Conservation (phyloP, 2,113 vertebrate species). For the Ivindomyrus marchei region DNA sequence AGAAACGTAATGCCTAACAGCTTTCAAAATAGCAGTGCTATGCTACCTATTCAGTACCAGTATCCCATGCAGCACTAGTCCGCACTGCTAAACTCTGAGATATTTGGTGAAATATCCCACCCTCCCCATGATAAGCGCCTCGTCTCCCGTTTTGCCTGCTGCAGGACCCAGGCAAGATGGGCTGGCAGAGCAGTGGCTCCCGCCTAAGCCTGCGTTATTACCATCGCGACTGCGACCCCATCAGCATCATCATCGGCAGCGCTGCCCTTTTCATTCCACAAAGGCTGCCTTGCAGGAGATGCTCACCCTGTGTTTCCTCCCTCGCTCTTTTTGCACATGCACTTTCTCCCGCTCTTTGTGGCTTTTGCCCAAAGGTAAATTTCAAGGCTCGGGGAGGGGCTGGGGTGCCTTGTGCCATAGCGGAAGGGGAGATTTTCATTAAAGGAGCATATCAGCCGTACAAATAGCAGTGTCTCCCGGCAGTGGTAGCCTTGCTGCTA, state of each 20-base stretch:
- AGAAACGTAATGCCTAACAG: background rate
- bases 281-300: background rate
- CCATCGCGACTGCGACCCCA: background rate
- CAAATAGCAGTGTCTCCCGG: background rate
- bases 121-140: background rate
- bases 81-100: no score
- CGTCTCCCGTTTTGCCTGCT: background rate
- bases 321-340: background rate
- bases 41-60: background rate
- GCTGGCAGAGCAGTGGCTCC: background rate
- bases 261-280: background rate
- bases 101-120: no score
- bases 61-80: no score
- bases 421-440: background rate
- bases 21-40: background rate
- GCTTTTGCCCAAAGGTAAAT: background rate
- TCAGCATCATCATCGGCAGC: background rate
- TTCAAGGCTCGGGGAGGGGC: background rate
- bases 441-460: background rate
- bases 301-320: background rate
- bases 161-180: background rate
- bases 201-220: background rate
- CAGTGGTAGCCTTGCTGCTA: background rate
- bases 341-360: background rate
- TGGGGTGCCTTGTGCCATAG: background rate